Evolutionary conservation across 37 sponge, comb jelly and placozoan species (phyloP).

Genomic region (Cliona cf. orientalis): DNA sequence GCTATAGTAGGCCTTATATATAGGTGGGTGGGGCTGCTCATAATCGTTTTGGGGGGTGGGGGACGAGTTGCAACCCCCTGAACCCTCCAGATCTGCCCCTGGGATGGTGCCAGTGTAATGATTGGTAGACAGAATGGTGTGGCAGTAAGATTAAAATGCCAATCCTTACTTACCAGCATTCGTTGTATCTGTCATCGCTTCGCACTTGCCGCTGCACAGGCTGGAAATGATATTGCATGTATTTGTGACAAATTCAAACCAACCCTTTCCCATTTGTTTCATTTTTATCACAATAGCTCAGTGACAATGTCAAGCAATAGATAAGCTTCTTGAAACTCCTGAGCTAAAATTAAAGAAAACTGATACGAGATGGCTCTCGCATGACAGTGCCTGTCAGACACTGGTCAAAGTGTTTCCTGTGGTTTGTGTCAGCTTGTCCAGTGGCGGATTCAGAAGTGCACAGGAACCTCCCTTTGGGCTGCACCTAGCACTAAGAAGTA

Average conservation of each 20-base stretch:
- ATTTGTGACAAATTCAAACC: conserved; percentile 20
- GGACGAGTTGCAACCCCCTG: no score
- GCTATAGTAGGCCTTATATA: no score
- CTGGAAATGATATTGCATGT: conserved; percentile 16
- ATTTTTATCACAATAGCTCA: conserved; percentile 24
- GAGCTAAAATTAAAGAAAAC: conserved; percentile 12
- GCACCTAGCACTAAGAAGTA: no score
- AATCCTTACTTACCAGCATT: conserved; percentile 10
- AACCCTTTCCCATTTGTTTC: conserved; percentile 5
- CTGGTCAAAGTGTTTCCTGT: conserved; percentile 22
- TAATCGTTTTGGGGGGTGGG: no score
- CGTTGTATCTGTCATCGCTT: conserved; percentile 21
- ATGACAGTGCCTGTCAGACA: conserved; percentile 22
- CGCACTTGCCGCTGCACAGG: conserved; percentile 35
- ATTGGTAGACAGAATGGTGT: conserved; percentile 27
- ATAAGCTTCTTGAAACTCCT: conserved; percentile 9
- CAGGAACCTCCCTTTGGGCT: no score
- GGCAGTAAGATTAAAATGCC: conserved; percentile 9
- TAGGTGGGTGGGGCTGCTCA: no score
- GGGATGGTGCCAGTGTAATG: conserved; percentile 52
- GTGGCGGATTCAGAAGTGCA: no score
- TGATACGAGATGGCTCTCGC: conserved; percentile 12
- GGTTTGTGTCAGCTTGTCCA: conserved; percentile 12
- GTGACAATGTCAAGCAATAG: conserved; percentile 11
- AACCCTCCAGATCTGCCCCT: no score